Conservation (phyloP, 2,888 invertebrate genomes). For the Bruchidius siliquastri region DNA sequence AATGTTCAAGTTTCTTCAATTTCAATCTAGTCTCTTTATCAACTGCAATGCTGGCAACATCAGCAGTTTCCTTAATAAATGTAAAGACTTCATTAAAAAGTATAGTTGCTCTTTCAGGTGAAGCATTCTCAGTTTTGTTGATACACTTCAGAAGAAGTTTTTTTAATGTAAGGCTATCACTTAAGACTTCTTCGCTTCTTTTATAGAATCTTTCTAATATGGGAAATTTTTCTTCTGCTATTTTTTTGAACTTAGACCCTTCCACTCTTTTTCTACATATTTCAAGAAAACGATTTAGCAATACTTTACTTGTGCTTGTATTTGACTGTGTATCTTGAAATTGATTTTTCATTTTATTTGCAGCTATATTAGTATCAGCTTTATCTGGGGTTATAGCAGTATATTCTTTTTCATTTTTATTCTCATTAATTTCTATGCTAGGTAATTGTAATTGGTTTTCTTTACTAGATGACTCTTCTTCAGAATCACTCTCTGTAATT, state of each 20-base stretch:
- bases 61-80: slow-evolving; percentile 20
- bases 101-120: slow-evolving; percentile 23
- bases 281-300: not conserved
- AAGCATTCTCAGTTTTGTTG: slow-evolving; percentile 15
- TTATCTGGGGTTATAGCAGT: not conserved
- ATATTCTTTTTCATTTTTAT: not conserved
- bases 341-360: not conserved
- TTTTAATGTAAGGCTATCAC: slow-evolving; percentile 18
- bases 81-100: slow-evolving; percentile 30
- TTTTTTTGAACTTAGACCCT: slow-evolving; percentile 17
- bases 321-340: not conserved
- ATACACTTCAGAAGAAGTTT: slow-evolving; percentile 19
- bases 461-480: not conserved
- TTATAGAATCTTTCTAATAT: slow-evolving; percentile 24
- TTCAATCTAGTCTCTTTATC: slow-evolving; percentile 20
- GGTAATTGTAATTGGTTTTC: not conserved
- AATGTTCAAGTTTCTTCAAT: slow-evolving; percentile 47
- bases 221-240: slow-evolving; percentile 18
- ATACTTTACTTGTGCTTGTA: not conserved
- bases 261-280: slow-evolving; percentile 7
- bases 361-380: not conserved
- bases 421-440: not conserved
- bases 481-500: not conserved
- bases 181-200: slow-evolving; percentile 18
- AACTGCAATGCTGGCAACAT: slow-evolving; percentile 23